phyloP scores from a whole-genome alignment of 2,797 vertebrate species.

The Eptatretus atami region DNA sequence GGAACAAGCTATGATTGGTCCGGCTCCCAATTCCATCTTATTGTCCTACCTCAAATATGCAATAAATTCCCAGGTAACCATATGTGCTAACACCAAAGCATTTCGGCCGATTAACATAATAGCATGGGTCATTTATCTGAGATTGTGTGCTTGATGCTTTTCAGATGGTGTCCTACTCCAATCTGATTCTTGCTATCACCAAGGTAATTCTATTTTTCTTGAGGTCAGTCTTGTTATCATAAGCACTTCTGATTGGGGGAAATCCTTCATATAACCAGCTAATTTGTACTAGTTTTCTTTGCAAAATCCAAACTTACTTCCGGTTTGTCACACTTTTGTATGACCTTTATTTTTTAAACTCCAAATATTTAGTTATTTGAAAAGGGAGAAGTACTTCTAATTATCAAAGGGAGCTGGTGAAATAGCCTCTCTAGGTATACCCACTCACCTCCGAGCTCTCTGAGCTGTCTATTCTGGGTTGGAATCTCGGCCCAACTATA shows the following conservation, averaged over 20 bases:
- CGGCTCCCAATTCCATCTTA: slow-evolving; percentile 73
- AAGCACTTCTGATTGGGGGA: too few relatives aligned
- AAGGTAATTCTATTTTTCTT: slow-evolving; percentile 29
- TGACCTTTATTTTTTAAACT: too few relatives aligned
- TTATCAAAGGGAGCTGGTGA: too few relatives aligned
- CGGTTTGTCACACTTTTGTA: not conserved
- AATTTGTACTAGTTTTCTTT: too few relatives aligned
- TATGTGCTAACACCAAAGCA: not conserved
- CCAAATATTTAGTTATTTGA: too few relatives aligned
- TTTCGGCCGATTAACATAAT: not conserved
- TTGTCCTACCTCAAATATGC: slow-evolving; percentile 86
- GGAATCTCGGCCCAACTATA: too few relatives aligned
- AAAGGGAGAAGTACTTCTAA: too few relatives aligned
- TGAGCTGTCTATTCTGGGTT: too few relatives aligned
- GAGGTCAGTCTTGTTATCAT: not conserved
- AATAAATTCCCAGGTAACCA: slow-evolving; percentile 63
- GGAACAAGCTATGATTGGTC: slow-evolving; percentile 89
- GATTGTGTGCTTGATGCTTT: slow-evolving; percentile 10
- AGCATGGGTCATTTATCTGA: not conserved
- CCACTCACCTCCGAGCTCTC: too few relatives aligned
- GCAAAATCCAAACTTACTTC: not conserved
- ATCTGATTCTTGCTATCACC: slow-evolving; percentile 56
- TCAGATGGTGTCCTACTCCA: slow-evolving; percentile 95
- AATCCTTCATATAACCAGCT: too few relatives aligned
- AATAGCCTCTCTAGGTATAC: too few relatives aligned